Conservation (phyloP, 2,113 vertebrate genomes). For the Pollachius pollachius region DNA sequence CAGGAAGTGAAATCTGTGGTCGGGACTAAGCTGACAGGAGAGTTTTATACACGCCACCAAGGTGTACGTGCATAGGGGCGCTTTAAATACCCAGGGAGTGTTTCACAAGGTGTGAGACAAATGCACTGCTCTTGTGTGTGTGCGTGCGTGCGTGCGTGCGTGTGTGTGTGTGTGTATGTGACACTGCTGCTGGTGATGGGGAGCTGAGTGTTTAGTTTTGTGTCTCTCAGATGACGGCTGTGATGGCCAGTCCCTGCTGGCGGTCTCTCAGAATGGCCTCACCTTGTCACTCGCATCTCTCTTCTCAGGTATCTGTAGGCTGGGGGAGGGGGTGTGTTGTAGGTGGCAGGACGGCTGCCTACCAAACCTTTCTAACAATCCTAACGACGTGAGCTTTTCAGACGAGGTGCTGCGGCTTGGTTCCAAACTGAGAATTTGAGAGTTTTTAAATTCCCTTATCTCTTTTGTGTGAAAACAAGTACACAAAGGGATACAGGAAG, state of each 20-base stretch:
- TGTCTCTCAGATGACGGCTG: constrained; percentile 92
- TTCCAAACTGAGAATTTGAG: constrained; percentile 46
- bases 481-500: no score
- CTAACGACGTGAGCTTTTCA: constrained; percentile 16
- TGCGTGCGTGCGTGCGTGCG: constrained; percentile 10
- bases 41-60: background rate
- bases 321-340: background rate
- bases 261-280: constrained; percentile 86
- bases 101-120: background rate
- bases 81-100: no score
- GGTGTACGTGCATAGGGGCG: background rate
- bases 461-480: background rate
- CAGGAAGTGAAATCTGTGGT: no score
- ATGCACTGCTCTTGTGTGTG: background rate
- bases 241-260: constrained; percentile 90
- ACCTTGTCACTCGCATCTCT: constrained; percentile 90
- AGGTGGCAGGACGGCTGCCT: constrained; percentile 9
- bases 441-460: background rate
- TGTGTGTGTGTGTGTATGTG: constrained; percentile 18
- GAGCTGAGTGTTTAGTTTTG: constrained; percentile 66
- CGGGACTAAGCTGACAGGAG: no score
- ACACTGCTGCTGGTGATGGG: background rate
- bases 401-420: constrained; percentile 31
- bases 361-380: no score
- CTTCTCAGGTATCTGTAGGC: constrained; percentile 87